Evolutionary conservation across 2,113 vertebrate genomes (phyloP).

Genomic region (Alligator sinensis): DNA sequence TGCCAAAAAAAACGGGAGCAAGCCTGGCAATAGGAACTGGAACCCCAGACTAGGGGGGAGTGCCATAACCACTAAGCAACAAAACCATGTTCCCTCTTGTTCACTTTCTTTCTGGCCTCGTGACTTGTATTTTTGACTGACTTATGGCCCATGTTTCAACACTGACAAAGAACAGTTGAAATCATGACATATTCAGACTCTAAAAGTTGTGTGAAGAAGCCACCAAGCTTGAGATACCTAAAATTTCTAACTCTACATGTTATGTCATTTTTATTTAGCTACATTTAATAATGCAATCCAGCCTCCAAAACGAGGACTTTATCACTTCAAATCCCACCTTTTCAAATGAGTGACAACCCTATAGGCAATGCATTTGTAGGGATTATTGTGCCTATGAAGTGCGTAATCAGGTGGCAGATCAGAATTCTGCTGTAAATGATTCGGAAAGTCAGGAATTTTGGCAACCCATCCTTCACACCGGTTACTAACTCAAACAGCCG

Average conservation of each 20-base stretch:
- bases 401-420: not conserved
- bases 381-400: not conserved
- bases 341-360: not conserved
- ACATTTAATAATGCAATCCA: not conserved
- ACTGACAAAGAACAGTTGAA: not conserved
- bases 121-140: too few relatives aligned
- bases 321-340: not conserved
- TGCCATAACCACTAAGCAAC: too few relatives aligned
- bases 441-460: not conserved
- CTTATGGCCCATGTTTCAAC: too few relatives aligned
- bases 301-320: not conserved
- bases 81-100: too few relatives aligned
- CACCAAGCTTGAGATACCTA: not conserved
- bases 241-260: not conserved
- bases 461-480: not conserved
- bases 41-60: too few relatives aligned
- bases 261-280: not conserved
- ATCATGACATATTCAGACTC: not conserved
- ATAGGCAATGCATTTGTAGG: not conserved
- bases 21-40: too few relatives aligned
- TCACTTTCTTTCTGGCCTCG: too few relatives aligned
- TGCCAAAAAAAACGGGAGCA: too few relatives aligned
- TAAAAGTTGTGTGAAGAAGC: not conserved
- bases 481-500: not conserved
- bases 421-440: not conserved